Base-by-base conservation (phyloP, 2,888 invertebrate genomes). In the Drosophila fungiperda region DNA sequence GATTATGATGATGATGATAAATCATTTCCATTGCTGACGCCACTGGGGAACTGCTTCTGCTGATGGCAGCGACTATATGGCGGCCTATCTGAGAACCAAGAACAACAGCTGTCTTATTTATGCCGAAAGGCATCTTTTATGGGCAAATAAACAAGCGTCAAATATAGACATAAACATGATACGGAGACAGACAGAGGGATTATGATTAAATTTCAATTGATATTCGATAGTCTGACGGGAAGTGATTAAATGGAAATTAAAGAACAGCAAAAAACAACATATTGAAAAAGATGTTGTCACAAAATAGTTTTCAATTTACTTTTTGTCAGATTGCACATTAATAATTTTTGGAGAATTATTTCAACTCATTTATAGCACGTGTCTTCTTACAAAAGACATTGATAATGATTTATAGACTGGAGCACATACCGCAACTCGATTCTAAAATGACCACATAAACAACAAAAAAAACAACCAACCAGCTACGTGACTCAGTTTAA, bases 21-120 rank as follows among this genome's bases (percentile, higher is more conserved):
- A 89, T 76, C 73, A 77, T 84, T 89, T 87, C 77, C 84, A 82
- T 61, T 76, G 87, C 84, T 87, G 84, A 83, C 84, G 83, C 82
- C 76, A 82, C 75, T 59, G 64, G 42, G 75, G 66, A 63, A 62
- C 53, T 36, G 54, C 70, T 68, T 17, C 36, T 36, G 15, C 17
- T 17, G 38, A 17, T 8, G 38, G 8, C 38, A 3, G 15, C 23
- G 15, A 45, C 23, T 65, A 72, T 50, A 35, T 74, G 52, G 38
- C 54, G 63, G 66, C 75, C 64, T 33, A 36, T 29, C 61, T 48
- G 32, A 48, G 23, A 45, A 40, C 48, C 62, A 74, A 68, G 62
- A 64, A 68, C 36, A 62, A 70, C 76, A 78, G 67, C 78, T 78
- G 80, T 57, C 64, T 62, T 76, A 73, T 67, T 65, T 42, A 62